A percentile compares a stretch with the other conserved stretches of the same genome.
Conservation (phyloP, 2,888 invertebrate genomes). For the Acanthoscelides obtectus region DNA sequence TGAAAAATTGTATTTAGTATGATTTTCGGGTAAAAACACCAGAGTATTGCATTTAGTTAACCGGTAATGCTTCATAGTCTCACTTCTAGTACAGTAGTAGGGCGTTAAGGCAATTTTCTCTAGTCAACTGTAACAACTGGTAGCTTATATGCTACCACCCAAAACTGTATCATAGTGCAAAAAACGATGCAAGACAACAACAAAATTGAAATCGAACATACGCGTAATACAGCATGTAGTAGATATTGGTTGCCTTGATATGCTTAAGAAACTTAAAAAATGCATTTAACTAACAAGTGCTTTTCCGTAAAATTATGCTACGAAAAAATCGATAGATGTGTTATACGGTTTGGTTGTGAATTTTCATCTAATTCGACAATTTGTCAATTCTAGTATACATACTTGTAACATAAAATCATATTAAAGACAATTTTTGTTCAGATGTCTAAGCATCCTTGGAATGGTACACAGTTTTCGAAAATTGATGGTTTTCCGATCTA, state of each 20-base stretch:
- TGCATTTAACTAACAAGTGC: not conserved
- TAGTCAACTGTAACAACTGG: not conserved
- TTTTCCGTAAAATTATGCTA: not conserved
- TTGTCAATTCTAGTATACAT: not conserved
- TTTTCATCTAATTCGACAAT: not conserved
- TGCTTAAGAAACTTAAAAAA: not conserved
- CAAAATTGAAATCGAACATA: too few relatives aligned
- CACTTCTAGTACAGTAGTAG: not conserved
- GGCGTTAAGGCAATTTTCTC: not conserved
- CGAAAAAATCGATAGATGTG: not conserved
- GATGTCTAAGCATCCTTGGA: not conserved
- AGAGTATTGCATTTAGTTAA: not conserved
- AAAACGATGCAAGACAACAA: too few relatives aligned
- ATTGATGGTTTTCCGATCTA: not conserved
- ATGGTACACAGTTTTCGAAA: not conserved
- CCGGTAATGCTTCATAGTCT: not conserved
- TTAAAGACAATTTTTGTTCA: not conserved
- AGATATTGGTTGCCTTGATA: not conserved
- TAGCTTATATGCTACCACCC: not conserved
- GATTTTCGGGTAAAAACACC: not conserved
- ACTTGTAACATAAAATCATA: not conserved
- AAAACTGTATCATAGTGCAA: too few relatives aligned
- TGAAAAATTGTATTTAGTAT: conserved; percentile 2
- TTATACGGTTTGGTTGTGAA: not conserved
- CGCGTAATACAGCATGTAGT: too few relatives aligned